Evolutionary conservation across 2,888 invertebrate genomes (phyloP), one percentile per base, ranked within the genome.

Genomic region (Caprella mutica): DNA sequence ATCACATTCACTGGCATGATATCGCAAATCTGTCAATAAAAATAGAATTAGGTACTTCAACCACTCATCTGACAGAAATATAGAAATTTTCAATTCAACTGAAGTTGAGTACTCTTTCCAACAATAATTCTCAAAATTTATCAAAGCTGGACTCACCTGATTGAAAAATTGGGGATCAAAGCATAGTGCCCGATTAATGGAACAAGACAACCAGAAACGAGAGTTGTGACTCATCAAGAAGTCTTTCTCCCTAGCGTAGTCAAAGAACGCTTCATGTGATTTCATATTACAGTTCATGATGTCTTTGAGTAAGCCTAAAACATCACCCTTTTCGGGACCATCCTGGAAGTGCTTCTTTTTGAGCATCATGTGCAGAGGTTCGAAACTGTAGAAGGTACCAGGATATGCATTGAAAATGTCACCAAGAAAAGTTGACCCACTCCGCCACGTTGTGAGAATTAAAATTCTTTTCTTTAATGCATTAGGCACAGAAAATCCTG

Each of bases 381-480:
- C 62, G 24, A 59, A 62, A 43, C 62, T 62, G 48, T 55, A 62
- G 55, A 44, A 62, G 5, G 62, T 42, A 9, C 59, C 62, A 5
- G 62, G 62, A 40, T 62, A 62, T 9, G 62, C 48, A 9, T 44
- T 50, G 8, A 62, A 26, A 17, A 62, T 42, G 52, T 62, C 62
- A 12, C 62, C 62, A 21, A 62, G 54, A 21, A 59, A 62, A 12
- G 56, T 53, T 5, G 62, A 62, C 14, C 62, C 62, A 29, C 62
- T 62, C 2, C 62, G 56, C 62, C 62, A 62, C n/a, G 62, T 62
- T 26, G 56, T 59, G 3, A 62, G 35, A 19, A 62, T 50, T 3
- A 62, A 24, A 8, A 59, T 58, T 19, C 59, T 44, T 21, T 58
- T 52, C 2, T 54, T 54, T 17, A 51, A 42, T 2, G 40, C 42